Percentiles rank a stretch among this genome's conserved stretches.
These are phyloP conservation scores for Micrasema minimum DNA, from an alignment of 1,140 invertebrate species.

Conservation along the genomic window DNA sequence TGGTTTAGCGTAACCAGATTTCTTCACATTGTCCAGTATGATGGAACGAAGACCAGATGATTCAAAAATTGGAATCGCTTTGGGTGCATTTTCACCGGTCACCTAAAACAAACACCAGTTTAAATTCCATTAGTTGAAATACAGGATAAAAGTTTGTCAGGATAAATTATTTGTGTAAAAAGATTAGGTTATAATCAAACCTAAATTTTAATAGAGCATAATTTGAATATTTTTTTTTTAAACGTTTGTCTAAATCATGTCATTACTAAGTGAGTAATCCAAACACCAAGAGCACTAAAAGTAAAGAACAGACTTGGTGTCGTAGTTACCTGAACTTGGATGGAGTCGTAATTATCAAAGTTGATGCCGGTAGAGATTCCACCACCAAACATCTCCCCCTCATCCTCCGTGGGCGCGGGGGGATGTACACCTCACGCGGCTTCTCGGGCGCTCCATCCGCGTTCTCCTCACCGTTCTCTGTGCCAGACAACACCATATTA, in stretches of 20 bases:
- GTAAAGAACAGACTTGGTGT: too few relatives aligned
- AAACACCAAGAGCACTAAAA: too few relatives aligned
- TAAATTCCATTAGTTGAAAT: too few relatives aligned
- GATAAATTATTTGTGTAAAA: too few relatives aligned
- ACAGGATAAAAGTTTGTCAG: too few relatives aligned
- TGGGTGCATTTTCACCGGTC: slow-evolving; percentile 74
- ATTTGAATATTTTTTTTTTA: too few relatives aligned
- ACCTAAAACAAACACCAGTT: slow-evolving; percentile 59
- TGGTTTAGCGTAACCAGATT: slow-evolving; percentile 85
- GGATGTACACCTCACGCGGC: slow-evolving; percentile 80
- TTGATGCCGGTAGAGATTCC: slow-evolving; percentile 86
- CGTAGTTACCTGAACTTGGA: slow-evolving; percentile 83
- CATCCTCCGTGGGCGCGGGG: slow-evolving; percentile 80
- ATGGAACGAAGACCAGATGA: slow-evolving; percentile 73
- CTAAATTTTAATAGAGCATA: too few relatives aligned
- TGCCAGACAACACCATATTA: too few relatives aligned
- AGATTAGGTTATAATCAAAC: too few relatives aligned
- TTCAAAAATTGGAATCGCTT: slow-evolving; percentile 76
- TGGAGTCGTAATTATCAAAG: slow-evolving; percentile 87
- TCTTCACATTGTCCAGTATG: slow-evolving; percentile 81
- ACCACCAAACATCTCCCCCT: slow-evolving; percentile 76
- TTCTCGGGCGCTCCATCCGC: slow-evolving; percentile 59
- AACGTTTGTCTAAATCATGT: too few relatives aligned
- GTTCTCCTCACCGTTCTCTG: slow-evolving; percentile 14
- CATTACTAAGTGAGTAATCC: too few relatives aligned